Conservation (phyloP, 2,797 vertebrate genomes). For the Fistularia commersonii region DNA sequence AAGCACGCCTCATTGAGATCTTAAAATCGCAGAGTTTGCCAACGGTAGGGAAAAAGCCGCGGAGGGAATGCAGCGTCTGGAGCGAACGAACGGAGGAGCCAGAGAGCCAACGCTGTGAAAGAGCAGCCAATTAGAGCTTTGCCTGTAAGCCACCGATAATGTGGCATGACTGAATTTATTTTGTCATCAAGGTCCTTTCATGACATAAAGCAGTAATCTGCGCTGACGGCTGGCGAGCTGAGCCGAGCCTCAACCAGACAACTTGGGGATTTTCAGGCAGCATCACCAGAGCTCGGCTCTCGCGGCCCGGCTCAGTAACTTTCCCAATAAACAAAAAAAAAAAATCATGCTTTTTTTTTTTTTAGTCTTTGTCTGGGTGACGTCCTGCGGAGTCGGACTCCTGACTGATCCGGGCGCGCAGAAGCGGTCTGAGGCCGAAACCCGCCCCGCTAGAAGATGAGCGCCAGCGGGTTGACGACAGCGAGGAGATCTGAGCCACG, state of each 20-base stretch:
- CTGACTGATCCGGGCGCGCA: slow-evolving; percentile 3
- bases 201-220: slow-evolving; percentile 30
- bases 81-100: slow-evolving; percentile 15
- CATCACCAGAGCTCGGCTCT: slow-evolving; percentile 11
- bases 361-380: slow-evolving; percentile 8
- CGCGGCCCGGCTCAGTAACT: slow-evolving; percentile 1
- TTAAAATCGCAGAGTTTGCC: slow-evolving; percentile 13
- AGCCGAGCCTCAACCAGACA: slow-evolving; percentile 18
- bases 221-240: slow-evolving; percentile 9
- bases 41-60: slow-evolving; percentile 12
- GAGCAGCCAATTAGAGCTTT: slow-evolving; percentile 40
- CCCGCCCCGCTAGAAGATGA: too few species aligned
- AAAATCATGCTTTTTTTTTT: slow-evolving; percentile 7
- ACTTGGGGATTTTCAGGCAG: slow-evolving; percentile 18
- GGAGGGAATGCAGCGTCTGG: slow-evolving; percentile 12
- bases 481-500: too few species aligned
- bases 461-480: too few species aligned
- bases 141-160: slow-evolving; percentile 24
- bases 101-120: slow-evolving; percentile 14
- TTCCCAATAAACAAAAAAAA: too few species aligned
- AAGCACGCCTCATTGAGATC: slow-evolving; percentile 25
- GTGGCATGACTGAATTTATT: slow-evolving; percentile 37
- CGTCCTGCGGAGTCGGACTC: slow-evolving; percentile 3
- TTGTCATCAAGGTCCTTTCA: slow-evolving; percentile 35
- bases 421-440: too few species aligned